Base-by-base conservation (phyloP, 2,797 vertebrate genomes). In the Sebastes reedi region DNA sequence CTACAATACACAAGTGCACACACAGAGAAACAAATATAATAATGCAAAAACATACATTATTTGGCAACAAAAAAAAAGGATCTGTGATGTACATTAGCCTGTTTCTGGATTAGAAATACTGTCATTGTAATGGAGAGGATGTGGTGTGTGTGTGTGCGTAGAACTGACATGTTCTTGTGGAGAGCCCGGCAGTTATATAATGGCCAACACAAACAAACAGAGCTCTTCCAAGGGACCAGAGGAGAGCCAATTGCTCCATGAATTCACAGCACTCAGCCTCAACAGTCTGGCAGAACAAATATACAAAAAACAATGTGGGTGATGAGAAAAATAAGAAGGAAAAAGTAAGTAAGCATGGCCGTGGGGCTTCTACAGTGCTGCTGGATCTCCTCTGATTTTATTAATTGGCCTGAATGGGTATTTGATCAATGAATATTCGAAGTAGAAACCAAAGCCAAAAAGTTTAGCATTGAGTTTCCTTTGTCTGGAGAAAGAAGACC, bases 201-300 rank as follows among this genome's bases (percentile, higher is more conserved):
- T 72, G 85, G 80, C 87, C 88, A 91, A 90, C 77, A 91, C 88
- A 93, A 94, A 91, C 91, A 93, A 93, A 92, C 90, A 87, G 55
- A 89, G 82, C 78, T 79, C 67, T 87, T 91, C 87, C 81, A 88
- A 85, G 78, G 80, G 82, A 90, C 58, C 71, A 65, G 85, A 77
- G 60, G 42, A 77, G 83, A 86, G 86, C 87, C 91, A 92, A 85
- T 24, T 72, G 81, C 82, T 77, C 83, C 82, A 71, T 82, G 82
- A 84, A 79, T 90, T 84, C 85, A 85, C 79, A 86, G 75, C 82
- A 67, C 78, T 90, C 83, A 79, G 84, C 75, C 80, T 85, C 80
- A 87, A 81, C 77, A 80, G 60, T 87, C 66, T 88, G 85, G 64
- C 71, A 82, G 72, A 66, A 69, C 36, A 87, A 83, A 88, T 58